Evolutionary conservation across 37 sponge, comb jelly and placozoan species (phyloP), one percentile per base, ranked within the genome.

Genomic region (Diacarnus erythraeanus): DNA sequence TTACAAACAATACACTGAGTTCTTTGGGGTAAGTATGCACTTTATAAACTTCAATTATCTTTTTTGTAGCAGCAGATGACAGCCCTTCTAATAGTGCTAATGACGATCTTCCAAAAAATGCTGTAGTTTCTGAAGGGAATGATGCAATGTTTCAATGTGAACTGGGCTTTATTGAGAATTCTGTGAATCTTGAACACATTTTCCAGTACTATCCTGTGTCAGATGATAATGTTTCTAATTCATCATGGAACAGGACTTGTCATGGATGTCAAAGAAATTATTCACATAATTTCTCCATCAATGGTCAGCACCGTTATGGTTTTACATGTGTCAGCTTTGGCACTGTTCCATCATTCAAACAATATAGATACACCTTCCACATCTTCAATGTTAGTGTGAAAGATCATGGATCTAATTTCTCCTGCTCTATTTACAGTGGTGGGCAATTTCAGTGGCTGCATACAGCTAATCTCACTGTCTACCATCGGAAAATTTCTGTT

Each of bases 401-500:
- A 59, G 60, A 59, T 10, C 23, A 59, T 59, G 60, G 60, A 59
- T 59, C 60, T 17, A 27, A 27, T 59, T 59, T 59, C 60, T 59
- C 60, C 3, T 59, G 60, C 18, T 10, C 6, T 59, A 27, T 59
- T 10, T 27, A 3, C 3, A 59, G 18, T 59, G 18, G 2, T 59
- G 6, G 26, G 6, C 60, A 59, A 59, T 27, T 59, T 27, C 60
- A 59, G 60, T 59, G 60, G 60, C 60, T 27, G 60, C 6, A 59
- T 59, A 10, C 23, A 17, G 60, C 60, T 27, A 3, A 10, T 17
- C 60, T 59, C 60, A 17, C 60, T 59, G 60, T 59, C 26, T 4
- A 59, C 26, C 60, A 4, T 59, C 3, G n/a, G n/a, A n/a, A n/a
- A n/a, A n/a, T n/a, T n/a, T n/a, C n/a, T n/a, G n/a, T n/a, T n/a